Evolutionary conservation across 2,888 invertebrate genomes (phyloP).

Genomic region (Ditula angustiorana): DNA sequence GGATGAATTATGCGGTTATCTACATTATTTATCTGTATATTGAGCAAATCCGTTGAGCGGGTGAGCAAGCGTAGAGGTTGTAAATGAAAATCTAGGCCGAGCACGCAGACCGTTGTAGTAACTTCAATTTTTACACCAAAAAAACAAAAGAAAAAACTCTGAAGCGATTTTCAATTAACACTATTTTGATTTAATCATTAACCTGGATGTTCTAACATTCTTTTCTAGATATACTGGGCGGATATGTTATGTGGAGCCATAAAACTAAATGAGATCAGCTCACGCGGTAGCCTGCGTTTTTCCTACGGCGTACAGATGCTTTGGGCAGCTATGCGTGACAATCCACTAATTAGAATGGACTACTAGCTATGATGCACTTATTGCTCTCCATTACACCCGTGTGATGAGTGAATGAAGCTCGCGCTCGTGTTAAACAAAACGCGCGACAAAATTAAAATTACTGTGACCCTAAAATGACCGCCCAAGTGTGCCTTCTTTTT

Average conservation of each 20-base stretch:
- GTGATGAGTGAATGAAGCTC: too few relatives aligned
- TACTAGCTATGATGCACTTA: conserved; percentile 15
- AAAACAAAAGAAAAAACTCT: not conserved
- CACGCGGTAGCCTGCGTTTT: conserved; percentile 28
- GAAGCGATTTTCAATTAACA: conserved; percentile 5
- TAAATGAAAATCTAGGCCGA: conserved; percentile 25
- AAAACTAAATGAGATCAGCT: conserved; percentile 24
- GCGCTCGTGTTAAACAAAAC: too few relatives aligned
- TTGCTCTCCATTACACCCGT: too few relatives aligned
- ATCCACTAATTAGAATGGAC: conserved; percentile 29
- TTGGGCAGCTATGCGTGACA: conserved; percentile 35
- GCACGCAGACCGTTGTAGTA: not conserved
- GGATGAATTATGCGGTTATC: conserved; percentile 73
- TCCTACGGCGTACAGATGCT: conserved; percentile 30
- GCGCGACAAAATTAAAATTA: too few relatives aligned
- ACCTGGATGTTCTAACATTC: conserved; percentile 25
- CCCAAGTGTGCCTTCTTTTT: too few relatives aligned
- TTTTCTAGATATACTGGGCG: conserved; percentile 2
- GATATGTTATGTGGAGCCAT: conserved; percentile 17
- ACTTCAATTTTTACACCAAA: not conserved
- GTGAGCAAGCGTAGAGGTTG: conserved; percentile 34
- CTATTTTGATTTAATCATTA: conserved; percentile 22
- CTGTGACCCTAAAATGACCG: too few relatives aligned
- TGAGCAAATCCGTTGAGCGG: conserved; percentile 33
- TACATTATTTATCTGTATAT: conserved; percentile 51